Base-by-base conservation (phyloP, 1,140 invertebrate genomes). In the Rhyacophila brunnea region DNA sequence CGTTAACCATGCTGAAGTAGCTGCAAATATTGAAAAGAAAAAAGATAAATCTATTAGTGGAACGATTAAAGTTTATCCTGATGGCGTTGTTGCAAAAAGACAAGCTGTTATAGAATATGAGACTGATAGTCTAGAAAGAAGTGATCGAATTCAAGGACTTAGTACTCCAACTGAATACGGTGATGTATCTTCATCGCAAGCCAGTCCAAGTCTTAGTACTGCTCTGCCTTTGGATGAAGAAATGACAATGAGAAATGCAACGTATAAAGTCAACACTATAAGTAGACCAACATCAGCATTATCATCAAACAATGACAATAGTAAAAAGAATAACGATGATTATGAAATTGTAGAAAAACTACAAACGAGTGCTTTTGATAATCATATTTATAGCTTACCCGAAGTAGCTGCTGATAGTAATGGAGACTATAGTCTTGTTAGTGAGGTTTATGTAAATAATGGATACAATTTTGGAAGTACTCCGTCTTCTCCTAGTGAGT, bases 401-500 rank as follows among this genome's bases (percentile, higher is more conserved):
- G 62, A 71, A 65, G 48, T 65, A 49, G 15, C 68, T 13, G 17
- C 20, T 23, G 36, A 54, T 34, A 28, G 1, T 45, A 53, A 68
- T 28, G 68, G 58, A 48, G 81, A 81, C 36, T 89, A 88, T 55
- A 87, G 83, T 64, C 70, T 89, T 59, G 87, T 89, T 1, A 89
- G 85, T 64, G 87, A 89, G 72, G 87, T 89, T 1, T 89, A 90
- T 63, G 87, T 89, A 0, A 89, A 89, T 68, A 87, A 89, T 65
- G 85, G 82, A n/a, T 89, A 88, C 65, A 82, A 83, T 66, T 83
- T 81, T 66, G 80, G 82, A 14, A 87, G 86, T 67, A 70, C 77
- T 4, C 79, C 81, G 13, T 80, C 80, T 18, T 78, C 81, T 9
- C 84, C 85, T 0, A 81, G 78, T 18, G 81, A 80, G 28, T 87